Base-by-base conservation (phyloP, 2,797 vertebrate genomes). In the Semotilus atromaculatus region DNA sequence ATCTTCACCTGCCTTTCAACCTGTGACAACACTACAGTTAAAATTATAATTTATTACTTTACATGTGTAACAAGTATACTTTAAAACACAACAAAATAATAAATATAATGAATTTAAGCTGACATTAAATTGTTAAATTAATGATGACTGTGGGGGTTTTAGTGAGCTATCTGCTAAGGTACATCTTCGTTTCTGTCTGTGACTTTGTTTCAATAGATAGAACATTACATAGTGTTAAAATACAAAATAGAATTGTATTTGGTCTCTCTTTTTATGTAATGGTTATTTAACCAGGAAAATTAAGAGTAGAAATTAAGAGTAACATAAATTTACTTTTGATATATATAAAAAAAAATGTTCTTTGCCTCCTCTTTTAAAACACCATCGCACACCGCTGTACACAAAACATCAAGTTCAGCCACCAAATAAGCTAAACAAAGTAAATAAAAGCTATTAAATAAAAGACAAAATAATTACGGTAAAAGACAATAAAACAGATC, bases 391-490 rank as follows among this genome's bases (percentile, higher is more conserved):
- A 45, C 43, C 43, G 14, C 13, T 45, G 13, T 45, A 45, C 43
- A 45, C 9, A 58, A 23, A n/a, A 58, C 23, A 11, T 10, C 55
- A n/a, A 58, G 23, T 58, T 58, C 23, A 58, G 10, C 55, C 55
- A 58, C 23, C 55, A 58, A 31, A 29, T 73, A 19, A 31, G 9
- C 6, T 10, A 38, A 76, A 58, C 55, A 79, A 64, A 45, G 18
- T 53, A 21, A 82, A 51, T 55, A 67, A 64, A 80, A 55, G 48
- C 21, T 60, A 31, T 55, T 60, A 48, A 83, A 74, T 40, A 67
- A 51, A 73, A 76, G 43, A 80, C 19, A 80, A 40, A 29, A 38
- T 0, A 45, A 48, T n/a, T n/a, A n/a, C n/a, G n/a, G n/a, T 29
- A 29, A 55, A 48, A 43, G 29, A 13, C 36, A 62, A 62, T 80